These are phyloP conservation scores for Entomyzon cyanotis DNA, from an alignment of 2,113 vertebrate species.

Conservation along the genomic window DNA sequence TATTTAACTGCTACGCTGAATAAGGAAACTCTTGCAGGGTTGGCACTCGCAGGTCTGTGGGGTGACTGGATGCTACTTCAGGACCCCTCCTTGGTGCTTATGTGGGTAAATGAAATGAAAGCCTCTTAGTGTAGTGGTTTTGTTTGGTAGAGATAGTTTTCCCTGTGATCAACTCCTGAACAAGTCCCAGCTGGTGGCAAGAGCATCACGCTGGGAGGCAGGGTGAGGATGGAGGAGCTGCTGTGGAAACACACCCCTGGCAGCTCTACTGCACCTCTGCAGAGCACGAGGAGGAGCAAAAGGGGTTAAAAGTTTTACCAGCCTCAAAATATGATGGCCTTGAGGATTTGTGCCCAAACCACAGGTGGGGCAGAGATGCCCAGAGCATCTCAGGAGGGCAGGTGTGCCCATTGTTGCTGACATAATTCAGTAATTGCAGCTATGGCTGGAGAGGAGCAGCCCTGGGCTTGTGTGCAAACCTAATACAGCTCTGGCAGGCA, in stretches of 20 bases:
- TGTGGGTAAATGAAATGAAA: background rate
- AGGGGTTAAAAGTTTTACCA: background rate
- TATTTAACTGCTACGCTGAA: background rate
- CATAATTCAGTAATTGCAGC: background rate
- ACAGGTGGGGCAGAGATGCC: background rate
- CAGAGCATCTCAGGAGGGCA: background rate
- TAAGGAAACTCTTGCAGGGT: background rate
- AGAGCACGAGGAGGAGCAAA: fast-evolving
- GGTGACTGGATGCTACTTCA: background rate
- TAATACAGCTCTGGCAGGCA: background rate
- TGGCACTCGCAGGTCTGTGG: fast-evolving
- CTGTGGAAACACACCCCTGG: background rate
- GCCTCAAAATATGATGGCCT: background rate
- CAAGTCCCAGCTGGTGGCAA: background rate
- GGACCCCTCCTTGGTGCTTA: background rate
- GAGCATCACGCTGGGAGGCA: background rate
- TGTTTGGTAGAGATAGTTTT: background rate
- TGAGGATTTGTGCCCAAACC: background rate
- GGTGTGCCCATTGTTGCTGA: background rate
- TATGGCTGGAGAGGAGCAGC: background rate
- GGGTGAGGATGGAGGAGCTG: background rate
- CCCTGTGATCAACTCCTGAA: background rate
- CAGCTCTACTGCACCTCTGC: background rate
- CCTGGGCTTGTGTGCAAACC: background rate
- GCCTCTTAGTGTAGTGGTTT: background rate